Conservation (phyloP, 2,113 vertebrate genomes). For the Reinhardtius hippoglossoides region DNA sequence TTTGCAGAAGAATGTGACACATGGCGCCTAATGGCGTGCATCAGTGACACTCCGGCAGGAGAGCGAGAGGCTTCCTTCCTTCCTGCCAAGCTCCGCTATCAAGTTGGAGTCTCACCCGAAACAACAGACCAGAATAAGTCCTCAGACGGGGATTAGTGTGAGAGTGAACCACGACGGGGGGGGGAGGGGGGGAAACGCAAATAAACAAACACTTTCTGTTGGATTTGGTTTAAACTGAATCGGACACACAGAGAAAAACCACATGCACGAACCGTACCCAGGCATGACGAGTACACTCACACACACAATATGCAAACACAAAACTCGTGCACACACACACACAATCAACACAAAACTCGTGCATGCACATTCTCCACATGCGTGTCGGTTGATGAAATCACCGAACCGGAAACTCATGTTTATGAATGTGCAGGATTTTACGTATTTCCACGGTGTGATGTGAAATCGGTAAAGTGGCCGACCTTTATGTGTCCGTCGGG, state of each 20-base stretch:
- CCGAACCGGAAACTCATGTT: constrained; percentile 51
- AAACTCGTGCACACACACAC: not conserved
- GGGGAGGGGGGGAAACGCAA: constrained; percentile 35
- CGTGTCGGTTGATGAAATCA: constrained; percentile 28
- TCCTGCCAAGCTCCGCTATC: constrained; percentile 57
- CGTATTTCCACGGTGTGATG: constrained; percentile 49
- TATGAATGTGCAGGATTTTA: constrained; percentile 51
- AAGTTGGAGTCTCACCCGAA: constrained; percentile 55
- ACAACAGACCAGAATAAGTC: constrained; percentile 66
- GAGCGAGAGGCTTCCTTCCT: constrained; percentile 48
- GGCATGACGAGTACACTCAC: constrained; percentile 6
- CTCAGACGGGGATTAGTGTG: constrained; percentile 68
- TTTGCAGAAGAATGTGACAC: constrained; percentile 56
- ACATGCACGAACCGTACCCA: constrained; percentile 32
- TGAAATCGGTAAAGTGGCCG: constrained; percentile 48
- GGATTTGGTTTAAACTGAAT: constrained; percentile 42
- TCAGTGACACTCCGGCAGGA: constrained; percentile 59
- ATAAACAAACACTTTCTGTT: constrained; percentile 62
- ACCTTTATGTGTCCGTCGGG: constrained; percentile 14
- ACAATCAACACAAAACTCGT: not conserved
- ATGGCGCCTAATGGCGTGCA: constrained; percentile 60
- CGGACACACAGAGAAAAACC: constrained; percentile 35
- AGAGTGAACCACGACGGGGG: constrained; percentile 43
- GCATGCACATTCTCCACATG: constrained; percentile 6
- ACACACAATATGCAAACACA: not conserved